A percentile compares a stretch with the other conserved stretches of the same genome.
Conservation (phyloP, 2,113 vertebrate genomes). For the Narcine bancroftii region DNA sequence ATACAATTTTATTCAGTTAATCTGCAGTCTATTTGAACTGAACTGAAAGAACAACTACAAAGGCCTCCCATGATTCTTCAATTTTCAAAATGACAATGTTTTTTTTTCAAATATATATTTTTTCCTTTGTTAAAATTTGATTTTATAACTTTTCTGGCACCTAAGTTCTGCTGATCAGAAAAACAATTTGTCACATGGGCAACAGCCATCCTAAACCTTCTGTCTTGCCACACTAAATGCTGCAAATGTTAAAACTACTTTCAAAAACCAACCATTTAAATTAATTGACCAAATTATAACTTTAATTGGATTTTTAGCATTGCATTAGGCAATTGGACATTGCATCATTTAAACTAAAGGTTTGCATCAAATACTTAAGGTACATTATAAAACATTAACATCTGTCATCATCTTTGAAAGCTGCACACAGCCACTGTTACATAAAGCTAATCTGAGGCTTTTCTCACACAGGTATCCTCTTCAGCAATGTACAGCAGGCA, state of each 20-base stretch:
- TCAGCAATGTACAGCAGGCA: too few relatives aligned
- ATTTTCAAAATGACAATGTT: background rate
- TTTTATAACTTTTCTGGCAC: background rate
- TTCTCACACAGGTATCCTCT: background rate
- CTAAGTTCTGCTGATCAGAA: background rate
- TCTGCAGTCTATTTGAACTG: background rate
- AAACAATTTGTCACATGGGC: background rate
- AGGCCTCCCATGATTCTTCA: background rate
- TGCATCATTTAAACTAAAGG: background rate
- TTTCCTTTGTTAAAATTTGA: background rate
- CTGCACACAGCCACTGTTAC: background rate
- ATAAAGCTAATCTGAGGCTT: background rate
- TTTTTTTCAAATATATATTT: background rate
- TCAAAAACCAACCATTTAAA: background rate
- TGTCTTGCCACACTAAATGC: too few relatives aligned
- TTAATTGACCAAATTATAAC: background rate
- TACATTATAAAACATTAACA: background rate
- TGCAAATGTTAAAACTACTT: background rate
- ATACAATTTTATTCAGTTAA: background rate
- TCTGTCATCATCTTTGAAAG: constrained; percentile 1
- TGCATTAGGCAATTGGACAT: background rate
- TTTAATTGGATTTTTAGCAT: background rate
- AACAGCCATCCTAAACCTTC: background rate
- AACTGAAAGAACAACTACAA: too few relatives aligned
- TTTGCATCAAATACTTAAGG: background rate